Evolutionary conservation across 2,113 vertebrate genomes (phyloP).

Genomic region (Hemiscyllium ocellatum): DNA sequence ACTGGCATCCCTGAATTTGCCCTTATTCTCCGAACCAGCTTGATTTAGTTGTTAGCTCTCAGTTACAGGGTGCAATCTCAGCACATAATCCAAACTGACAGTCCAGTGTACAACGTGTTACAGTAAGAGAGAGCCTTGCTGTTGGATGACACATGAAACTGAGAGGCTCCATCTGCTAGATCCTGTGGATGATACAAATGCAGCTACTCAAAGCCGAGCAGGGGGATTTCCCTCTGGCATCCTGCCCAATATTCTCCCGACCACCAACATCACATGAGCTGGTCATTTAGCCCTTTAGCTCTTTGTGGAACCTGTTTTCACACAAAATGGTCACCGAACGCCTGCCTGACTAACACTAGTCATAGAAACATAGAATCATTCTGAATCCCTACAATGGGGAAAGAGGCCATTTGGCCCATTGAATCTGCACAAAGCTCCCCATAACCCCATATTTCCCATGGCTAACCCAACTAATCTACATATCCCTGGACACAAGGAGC

Average conservation of each 20-base stretch:
- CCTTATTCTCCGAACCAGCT: not conserved
- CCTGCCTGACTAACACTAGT: not conserved
- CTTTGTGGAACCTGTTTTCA: not conserved
- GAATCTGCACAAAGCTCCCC: too few species aligned
- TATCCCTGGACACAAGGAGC: too few species aligned
- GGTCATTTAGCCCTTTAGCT: not conserved
- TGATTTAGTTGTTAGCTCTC: not conserved
- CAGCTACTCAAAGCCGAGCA: not conserved
- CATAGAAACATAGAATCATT: too few species aligned
- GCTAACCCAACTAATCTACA: too few species aligned
- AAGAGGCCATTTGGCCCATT: too few species aligned
- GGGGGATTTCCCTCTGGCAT: not conserved
- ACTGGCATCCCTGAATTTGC: not conserved
- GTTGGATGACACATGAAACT: not conserved
- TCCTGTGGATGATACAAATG: not conserved
- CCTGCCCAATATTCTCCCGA: not conserved
- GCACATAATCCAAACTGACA: not conserved
- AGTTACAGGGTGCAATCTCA: not conserved
- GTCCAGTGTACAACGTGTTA: too few species aligned
- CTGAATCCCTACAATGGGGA: too few species aligned
- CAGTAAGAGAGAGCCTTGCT: too few species aligned
- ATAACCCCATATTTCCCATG: too few species aligned
- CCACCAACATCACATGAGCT: not conserved
- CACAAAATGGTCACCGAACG: not conserved
- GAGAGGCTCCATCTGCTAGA: not conserved